A percentile compares a stretch with the other conserved stretches of the same genome.
Evolutionary conservation across 2,888 invertebrate species (phyloP).

Genomic region (Ophraella communa): DNA sequence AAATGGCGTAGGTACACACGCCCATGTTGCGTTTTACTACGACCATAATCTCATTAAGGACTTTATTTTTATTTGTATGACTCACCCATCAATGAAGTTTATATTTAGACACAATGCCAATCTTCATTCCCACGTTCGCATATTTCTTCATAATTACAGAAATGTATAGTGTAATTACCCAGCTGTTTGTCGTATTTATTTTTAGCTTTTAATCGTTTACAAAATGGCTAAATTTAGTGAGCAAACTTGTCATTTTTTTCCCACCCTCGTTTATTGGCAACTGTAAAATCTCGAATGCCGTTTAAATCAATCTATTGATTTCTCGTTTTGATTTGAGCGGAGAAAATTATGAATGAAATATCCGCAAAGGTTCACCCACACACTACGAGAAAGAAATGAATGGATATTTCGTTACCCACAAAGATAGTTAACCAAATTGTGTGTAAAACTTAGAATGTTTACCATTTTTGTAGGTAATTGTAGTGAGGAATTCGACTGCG

Average conservation of each 20-base stretch:
- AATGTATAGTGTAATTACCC: conserved; percentile 16
- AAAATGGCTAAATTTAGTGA: conserved; percentile 18
- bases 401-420: neutral
- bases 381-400: neutral
- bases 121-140: conserved; percentile 28
- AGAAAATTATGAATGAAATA: neutral
- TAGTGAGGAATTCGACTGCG: no score
- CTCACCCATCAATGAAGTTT: conserved; percentile 25
- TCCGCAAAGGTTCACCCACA: neutral
- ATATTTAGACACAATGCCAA: conserved; percentile 28
- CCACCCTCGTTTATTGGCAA: conserved; percentile 36
- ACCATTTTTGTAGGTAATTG: neutral
- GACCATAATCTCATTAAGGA: conserved; percentile 16
- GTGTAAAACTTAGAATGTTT: neutral
- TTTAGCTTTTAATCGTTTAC: conserved; percentile 18
- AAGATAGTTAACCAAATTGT: neutral
- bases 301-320: neutral
- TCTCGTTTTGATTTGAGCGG: neutral
- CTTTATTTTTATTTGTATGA: conserved; percentile 27
- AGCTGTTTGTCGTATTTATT: conserved; percentile 18
- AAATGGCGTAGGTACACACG: neutral
- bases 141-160: conserved; percentile 28
- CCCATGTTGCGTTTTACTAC: neutral
- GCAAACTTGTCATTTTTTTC: conserved; percentile 29
- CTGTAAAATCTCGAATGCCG: neutral